phyloP scores from a whole-genome alignment of 2,113 vertebrate species.

The Saimiri boliviensis region DNA sequence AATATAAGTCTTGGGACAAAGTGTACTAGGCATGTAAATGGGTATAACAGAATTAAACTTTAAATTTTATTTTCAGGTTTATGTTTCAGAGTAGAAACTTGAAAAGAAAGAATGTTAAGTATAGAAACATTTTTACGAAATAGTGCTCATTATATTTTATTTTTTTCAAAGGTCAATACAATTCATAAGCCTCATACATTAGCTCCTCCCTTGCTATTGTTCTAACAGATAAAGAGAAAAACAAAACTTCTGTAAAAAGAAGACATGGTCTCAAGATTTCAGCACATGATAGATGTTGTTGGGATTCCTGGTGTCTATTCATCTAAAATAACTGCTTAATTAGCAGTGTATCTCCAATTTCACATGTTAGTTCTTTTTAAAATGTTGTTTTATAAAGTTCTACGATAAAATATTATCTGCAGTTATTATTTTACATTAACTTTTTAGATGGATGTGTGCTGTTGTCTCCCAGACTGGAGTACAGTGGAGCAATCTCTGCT shows the following conservation, averaged over 20 bases:
- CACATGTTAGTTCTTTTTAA: not conserved
- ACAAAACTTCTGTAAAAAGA: not conserved
- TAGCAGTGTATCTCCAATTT: not conserved
- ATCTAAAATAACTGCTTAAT: not conserved
- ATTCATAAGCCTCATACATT: not conserved
- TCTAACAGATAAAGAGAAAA: not conserved
- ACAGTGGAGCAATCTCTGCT: no score
- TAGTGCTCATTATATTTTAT: not conserved
- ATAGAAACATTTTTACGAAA: not conserved
- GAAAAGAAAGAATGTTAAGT: not conserved
- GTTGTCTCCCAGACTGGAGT: no score
- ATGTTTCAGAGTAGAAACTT: not conserved
- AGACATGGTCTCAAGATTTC: not conserved
- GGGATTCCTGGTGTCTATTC: accelerated
- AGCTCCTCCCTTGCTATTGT: not conserved
- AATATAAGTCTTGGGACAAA: not conserved
- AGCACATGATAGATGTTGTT: not conserved
- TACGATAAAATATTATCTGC: not conserved
- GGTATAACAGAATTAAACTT: not conserved
- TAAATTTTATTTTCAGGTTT: not conserved
- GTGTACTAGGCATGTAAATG: no score
- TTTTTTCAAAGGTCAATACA: not conserved
- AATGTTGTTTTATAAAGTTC: not conserved
- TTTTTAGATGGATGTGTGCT: not conserved
- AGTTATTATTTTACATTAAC: not conserved